Conservation (phyloP, 1,140 invertebrate genomes). For the Heliconius hermathena region DNA sequence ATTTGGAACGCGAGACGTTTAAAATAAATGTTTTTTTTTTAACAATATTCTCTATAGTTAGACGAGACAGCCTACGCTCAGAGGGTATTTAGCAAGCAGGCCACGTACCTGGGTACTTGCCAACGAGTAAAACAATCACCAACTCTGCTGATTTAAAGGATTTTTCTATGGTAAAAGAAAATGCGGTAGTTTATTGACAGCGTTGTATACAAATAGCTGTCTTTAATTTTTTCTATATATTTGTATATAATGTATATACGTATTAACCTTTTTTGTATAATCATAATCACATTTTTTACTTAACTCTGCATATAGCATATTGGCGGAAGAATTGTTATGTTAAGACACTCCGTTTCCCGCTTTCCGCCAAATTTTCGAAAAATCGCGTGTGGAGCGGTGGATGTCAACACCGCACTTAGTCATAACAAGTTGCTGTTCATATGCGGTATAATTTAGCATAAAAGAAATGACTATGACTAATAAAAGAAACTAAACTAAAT, state of each 20-base stretch:
- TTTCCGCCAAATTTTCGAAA: no score
- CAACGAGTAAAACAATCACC: slow-evolving; percentile 30
- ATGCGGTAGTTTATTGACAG: background rate
- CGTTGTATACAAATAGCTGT: background rate
- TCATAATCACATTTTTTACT: no score
- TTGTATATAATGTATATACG: background rate
- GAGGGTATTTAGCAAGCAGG: slow-evolving; percentile 18
- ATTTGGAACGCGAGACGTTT: background rate
- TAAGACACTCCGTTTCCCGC: no score
- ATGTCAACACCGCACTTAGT: no score
- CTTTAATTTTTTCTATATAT: background rate
- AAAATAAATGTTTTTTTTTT: background rate
- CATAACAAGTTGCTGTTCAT: no score
- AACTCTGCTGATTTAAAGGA: slow-evolving; percentile 17
- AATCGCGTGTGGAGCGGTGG: no score
- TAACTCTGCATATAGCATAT: no score
- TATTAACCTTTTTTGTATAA: no score
- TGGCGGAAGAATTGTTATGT: no score
- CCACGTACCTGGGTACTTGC: slow-evolving; percentile 32
- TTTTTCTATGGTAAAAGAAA: slow-evolving; percentile 1
- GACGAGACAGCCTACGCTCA: slow-evolving; percentile 11
- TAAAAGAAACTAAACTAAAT: no score
- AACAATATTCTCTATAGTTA: slow-evolving; percentile 6
- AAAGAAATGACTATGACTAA: no score
- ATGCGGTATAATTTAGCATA: no score